A percentile compares a stretch with the other conserved stretches of the same genome.
phyloP scores from a whole-genome alignment of 2,113 vertebrate species.

The Cariama cristata region DNA sequence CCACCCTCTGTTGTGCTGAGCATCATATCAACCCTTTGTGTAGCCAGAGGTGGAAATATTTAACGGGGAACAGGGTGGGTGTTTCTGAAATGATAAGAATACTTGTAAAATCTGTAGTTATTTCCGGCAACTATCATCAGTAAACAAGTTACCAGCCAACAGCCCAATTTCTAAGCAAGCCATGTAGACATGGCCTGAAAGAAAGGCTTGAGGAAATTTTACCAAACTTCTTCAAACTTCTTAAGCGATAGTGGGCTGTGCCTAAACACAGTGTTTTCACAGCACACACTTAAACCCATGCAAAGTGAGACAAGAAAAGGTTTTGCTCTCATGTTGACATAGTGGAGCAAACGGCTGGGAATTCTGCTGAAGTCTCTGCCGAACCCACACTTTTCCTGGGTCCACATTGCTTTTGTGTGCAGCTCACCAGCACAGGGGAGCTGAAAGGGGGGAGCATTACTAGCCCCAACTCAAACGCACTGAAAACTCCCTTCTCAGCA shows the following conservation, averaged over 20 bases:
- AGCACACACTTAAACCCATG: accelerated
- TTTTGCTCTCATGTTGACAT: background rate
- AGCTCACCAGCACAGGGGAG: background rate
- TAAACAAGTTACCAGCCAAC: conserved; percentile 4
- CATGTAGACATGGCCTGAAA: background rate
- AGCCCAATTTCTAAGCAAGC: background rate
- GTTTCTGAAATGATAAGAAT: conserved; percentile 26
- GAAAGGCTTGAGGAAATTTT: background rate
- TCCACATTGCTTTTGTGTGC: background rate
- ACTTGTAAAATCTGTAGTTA: background rate
- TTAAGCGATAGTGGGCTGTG: background rate
- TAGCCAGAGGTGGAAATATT: background rate
- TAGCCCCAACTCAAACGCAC: background rate
- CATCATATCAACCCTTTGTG: background rate
- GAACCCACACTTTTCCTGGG: background rate
- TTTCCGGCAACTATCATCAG: background rate
- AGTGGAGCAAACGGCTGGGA: background rate
- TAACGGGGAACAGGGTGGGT: background rate
- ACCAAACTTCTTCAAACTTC: background rate
- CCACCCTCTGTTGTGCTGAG: background rate
- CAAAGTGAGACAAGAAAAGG: background rate
- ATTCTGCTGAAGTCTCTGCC: background rate
- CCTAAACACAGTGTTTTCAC: background rate
- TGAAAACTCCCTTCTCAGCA: background rate
- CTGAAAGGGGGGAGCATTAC: background rate